Evolutionary conservation across 1,140 invertebrate species (phyloP).

Genomic region (Drosophila littoralis): DNA sequence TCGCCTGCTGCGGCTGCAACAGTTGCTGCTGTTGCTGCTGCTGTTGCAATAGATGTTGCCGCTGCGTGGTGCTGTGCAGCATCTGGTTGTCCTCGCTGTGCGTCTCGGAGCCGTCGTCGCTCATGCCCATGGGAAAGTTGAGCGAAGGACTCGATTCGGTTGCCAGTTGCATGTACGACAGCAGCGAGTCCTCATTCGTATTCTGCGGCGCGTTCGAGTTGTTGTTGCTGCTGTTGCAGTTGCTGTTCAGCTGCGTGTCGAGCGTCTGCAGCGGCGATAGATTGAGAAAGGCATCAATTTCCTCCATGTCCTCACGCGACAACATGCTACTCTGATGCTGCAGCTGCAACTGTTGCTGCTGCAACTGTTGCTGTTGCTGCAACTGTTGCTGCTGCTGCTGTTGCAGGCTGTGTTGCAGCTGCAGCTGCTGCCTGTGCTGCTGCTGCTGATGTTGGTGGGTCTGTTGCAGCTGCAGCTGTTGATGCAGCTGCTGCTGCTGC

Average conservation of each 20-base stretch:
- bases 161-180: constrained; percentile 81
- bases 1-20: constrained; percentile 50
- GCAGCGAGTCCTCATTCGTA: constrained; percentile 74
- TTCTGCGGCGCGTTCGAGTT: constrained; percentile 60
- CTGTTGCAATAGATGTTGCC: constrained; percentile 14
- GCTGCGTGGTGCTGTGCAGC: constrained; percentile 23
- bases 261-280: constrained; percentile 71
- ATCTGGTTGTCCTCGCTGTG: constrained; percentile 72
- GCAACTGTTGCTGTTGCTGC: constrained; percentile 40
- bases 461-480: constrained; percentile 55
- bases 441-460: constrained; percentile 37
- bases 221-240: constrained; percentile 37
- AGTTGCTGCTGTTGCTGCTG: constrained; percentile 35
- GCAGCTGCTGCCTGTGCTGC: constrained; percentile 34
- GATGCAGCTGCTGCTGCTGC: constrained; percentile 38
- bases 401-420: constrained; percentile 34
- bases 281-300: constrained; percentile 77
- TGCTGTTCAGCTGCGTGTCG: constrained; percentile 44
- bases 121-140: constrained; percentile 80
- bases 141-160: constrained; percentile 74
- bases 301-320: constrained; percentile 69
- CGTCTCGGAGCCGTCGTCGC: constrained; percentile 70
- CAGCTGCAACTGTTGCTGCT: constrained; percentile 45
- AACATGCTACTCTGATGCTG: constrained; percentile 51
- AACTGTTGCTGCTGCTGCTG: constrained; percentile 28